Percentiles rank a stretch among this genome's conserved stretches.
These are phyloP conservation scores for Ostrea edulis DNA, from an alignment of 1,140 invertebrate species.

Conservation along the genomic window DNA sequence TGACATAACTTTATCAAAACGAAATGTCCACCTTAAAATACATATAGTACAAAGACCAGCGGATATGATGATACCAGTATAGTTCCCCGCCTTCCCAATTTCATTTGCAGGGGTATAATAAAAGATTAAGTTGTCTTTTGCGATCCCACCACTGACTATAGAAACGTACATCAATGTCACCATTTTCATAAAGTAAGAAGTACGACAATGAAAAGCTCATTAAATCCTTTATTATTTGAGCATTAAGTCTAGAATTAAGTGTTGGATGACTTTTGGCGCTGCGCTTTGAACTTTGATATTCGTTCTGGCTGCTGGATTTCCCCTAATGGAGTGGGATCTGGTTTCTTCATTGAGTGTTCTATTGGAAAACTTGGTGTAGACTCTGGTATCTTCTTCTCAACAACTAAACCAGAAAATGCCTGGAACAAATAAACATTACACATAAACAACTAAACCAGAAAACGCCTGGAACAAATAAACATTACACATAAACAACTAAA, in stretches of 20 bases:
- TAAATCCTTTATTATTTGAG: neutral
- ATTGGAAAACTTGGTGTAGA: neutral
- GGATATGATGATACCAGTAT: no score
- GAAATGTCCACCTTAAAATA: no score
- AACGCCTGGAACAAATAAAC: conserved; percentile 49
- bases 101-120: no score
- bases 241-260: neutral
- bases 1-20: no score
- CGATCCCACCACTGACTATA: no score
- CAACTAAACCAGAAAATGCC: conserved; percentile 57
- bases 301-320: conserved; percentile 45
- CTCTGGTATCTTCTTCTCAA: conserved; percentile 45
- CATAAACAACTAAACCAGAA: conserved; percentile 54
- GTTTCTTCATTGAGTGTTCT: neutral
- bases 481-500: conserved; percentile 37
- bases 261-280: conserved; percentile 29
- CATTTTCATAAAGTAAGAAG: neutral
- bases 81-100: no score
- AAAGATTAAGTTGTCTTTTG: no score
- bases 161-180: no score
- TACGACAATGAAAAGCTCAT: neutral
- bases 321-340: neutral
- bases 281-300: conserved; percentile 56
- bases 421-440: conserved; percentile 11
- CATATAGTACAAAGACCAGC: no score